These are phyloP conservation scores for Apis laboriosa DNA, from an alignment of 1,140 invertebrate species.

Conservation along the genomic window DNA sequence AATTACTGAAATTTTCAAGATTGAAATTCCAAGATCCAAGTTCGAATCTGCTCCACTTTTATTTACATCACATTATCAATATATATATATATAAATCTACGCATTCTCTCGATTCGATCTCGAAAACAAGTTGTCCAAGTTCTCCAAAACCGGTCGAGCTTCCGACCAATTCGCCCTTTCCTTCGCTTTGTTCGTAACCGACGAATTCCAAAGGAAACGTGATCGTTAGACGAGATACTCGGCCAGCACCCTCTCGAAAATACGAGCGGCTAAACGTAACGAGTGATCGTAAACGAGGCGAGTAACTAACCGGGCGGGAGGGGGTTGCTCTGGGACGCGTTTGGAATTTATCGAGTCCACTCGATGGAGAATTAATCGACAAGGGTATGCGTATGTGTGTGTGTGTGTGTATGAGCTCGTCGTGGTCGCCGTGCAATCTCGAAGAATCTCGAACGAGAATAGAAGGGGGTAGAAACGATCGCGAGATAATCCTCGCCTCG, in stretches of 20 bases:
- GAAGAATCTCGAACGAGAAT: conserved; percentile 26
- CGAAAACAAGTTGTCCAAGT: too few species aligned
- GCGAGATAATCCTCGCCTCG: conserved; percentile 40
- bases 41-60: too few species aligned
- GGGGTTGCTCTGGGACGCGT: conserved; percentile 5
- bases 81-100: too few species aligned
- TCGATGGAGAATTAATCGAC: conserved; percentile 39
- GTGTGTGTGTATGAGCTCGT: too few species aligned
- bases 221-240: not conserved
- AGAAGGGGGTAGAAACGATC: conserved; percentile 43
- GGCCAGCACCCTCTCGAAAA: not conserved
- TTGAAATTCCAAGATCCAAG: too few species aligned
- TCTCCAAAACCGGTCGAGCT: too few species aligned
- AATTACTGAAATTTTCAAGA: too few species aligned
- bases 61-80: too few species aligned
- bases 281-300: conserved; percentile 4
- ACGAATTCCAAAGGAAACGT: not conserved
- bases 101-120: too few species aligned
- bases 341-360: conserved; percentile 39
- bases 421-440: not conserved
- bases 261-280: conserved; percentile 23
- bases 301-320: conserved; percentile 24
- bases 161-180: too few species aligned
- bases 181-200: too few species aligned
- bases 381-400: not conserved